Evolutionary conservation across 2,888 invertebrate species (phyloP).

Genomic region (Ariolimax columbianus): DNA sequence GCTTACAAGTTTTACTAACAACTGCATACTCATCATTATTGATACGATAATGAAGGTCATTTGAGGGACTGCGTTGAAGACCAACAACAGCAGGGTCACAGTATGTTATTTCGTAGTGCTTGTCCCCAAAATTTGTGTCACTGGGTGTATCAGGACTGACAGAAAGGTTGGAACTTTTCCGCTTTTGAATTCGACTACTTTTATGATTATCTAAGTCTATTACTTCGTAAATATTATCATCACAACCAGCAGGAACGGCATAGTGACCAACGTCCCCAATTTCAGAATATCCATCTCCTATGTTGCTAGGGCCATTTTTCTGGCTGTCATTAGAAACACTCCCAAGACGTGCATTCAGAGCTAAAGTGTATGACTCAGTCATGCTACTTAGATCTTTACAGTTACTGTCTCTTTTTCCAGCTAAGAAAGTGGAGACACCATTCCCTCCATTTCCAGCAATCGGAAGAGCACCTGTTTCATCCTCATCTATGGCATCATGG

Average conservation of each 20-base stretch:
- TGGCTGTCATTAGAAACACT: background rate
- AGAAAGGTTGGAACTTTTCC: background rate
- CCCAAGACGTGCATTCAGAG: background rate
- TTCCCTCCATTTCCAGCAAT: slow-evolving; percentile 50
- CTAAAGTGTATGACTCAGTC: background rate
- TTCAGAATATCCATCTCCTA: slow-evolving; percentile 9
- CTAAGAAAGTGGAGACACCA: slow-evolving; percentile 52
- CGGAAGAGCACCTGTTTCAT: slow-evolving; percentile 18
- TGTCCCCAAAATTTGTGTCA: background rate
- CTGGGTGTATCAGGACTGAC: background rate
- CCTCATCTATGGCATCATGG: slow-evolving; percentile 33
- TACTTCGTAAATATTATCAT: slow-evolving; percentile 53
- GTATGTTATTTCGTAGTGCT: slow-evolving; percentile 43
- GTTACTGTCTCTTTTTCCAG: slow-evolving; percentile 40
- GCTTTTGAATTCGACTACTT: background rate
- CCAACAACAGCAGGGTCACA: slow-evolving; percentile 49
- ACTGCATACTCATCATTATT: slow-evolving; percentile 60
- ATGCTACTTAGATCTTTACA: slow-evolving; percentile 38
- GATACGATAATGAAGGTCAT: slow-evolving; percentile 53
- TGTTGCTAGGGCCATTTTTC: background rate
- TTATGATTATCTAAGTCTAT: slow-evolving; percentile 24
- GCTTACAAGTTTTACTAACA: slow-evolving; percentile 59
- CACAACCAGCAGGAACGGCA: slow-evolving; percentile 11
- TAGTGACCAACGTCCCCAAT: slow-evolving; percentile 1
- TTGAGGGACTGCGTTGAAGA: slow-evolving; percentile 13